Percentiles rank a stretch among this genome's conserved stretches.
Evolutionary conservation across 1,140 invertebrate genomes (phyloP).

Genomic region (Lordiphosa mommai): DNA sequence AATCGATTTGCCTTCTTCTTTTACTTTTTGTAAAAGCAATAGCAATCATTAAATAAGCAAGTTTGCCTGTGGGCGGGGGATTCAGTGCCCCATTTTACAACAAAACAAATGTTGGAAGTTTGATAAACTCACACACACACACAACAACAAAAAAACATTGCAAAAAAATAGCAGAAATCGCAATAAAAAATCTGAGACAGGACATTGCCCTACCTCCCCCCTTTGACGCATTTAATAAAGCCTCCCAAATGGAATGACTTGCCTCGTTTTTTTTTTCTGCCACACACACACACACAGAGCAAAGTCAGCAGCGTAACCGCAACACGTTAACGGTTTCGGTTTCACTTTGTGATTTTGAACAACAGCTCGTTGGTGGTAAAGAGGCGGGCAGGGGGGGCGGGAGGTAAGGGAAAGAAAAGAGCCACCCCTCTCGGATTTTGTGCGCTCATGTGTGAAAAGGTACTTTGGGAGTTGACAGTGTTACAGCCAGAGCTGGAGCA

Average conservation of each 20-base stretch:
- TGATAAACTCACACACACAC: conserved; percentile 56
- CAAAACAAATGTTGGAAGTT: conserved; percentile 72
- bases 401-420: not conserved
- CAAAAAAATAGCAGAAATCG: conserved; percentile 46
- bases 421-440: conserved; percentile 18
- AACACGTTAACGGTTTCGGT: conserved; percentile 78
- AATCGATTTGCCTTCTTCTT: conserved; percentile 13
- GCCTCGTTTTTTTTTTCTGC: conserved; percentile 23
- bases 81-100: conserved; percentile 43
- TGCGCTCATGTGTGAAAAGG: conserved; percentile 77
- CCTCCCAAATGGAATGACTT: conserved; percentile 73
- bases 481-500: conserved; percentile 5
- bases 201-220: conserved; percentile 43
- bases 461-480: conserved; percentile 51
- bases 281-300: conserved; percentile 17
- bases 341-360: conserved; percentile 74
- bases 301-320: conserved; percentile 76
- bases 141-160: conserved; percentile 40
- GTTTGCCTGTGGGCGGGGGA: conserved; percentile 24
- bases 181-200: conserved; percentile 66
- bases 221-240: conserved; percentile 68
- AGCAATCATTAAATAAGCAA: conserved; percentile 71
- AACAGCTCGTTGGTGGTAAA: conserved; percentile 27
- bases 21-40: conserved; percentile 27
- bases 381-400: conserved; percentile 4